Base-by-base conservation (phyloP, 2,888 invertebrate genomes). In the Aphidius colemani region DNA sequence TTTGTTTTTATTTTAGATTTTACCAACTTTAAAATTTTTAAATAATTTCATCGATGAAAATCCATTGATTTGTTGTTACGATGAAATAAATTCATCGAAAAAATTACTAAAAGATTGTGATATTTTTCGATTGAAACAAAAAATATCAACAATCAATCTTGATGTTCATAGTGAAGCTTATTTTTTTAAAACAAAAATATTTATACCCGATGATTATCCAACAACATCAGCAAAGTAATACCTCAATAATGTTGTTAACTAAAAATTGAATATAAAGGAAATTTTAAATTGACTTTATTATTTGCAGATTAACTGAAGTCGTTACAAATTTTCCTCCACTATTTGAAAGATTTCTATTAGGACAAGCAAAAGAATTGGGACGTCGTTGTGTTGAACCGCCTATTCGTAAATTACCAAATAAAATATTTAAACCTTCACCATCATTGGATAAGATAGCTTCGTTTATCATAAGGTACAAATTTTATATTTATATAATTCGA, bases 371-470 rank as follows among this genome's bases (percentile, higher is more conserved):
- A 56, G 91, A 92, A 82, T 86, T 90, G 64, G 88, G 88, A 1
- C 84, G 91, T 50, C 85, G 85, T 75, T 90, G 90, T 80, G 88
- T 89, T 1, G 89, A 91, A 74, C 86, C 90, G 6, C 90, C 91
- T 0, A 70, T 89, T 7, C 87, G 85, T 66, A 85, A 85, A 62
- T 85, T 85, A 65, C 85, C 85, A 69, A 84, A 85, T 65, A 85
- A 86, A 3, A 83, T 84, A 11, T 92, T 91, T 78, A 82, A 84
- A 65, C 87, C 88, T 0, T 83, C 83, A 46, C 88, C 89, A 0
- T 90, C 90, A 10, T 78, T 92, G 49, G 83, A 86, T 66, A 86
- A 85, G 50, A 83, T 88, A 7, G 83, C 86, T 1, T 84, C 85
- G 55, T 90, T 90, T 79, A 80, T 91, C n/a, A 80, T 86, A 67